Conservation (phyloP, 2,888 invertebrate species). For the Pelosia muscerda region DNA sequence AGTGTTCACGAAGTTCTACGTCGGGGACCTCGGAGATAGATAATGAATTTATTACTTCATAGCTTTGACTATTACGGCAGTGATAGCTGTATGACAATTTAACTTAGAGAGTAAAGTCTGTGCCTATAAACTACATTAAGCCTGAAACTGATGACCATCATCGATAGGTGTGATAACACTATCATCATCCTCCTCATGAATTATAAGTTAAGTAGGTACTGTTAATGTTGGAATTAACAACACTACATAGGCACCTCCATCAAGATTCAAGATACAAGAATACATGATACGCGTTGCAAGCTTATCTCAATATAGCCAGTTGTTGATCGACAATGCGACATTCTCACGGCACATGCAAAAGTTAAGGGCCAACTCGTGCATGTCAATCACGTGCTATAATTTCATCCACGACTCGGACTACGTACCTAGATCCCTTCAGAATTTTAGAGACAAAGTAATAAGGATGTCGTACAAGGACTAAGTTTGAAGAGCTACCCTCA, state of each 20-base stretch:
- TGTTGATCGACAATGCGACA: conserved; percentile 40
- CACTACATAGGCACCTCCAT: not conserved
- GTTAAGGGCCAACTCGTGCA: conserved; percentile 67
- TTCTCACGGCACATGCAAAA: conserved; percentile 63
- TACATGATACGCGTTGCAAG: not conserved
- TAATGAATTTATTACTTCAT: too few relatives aligned
- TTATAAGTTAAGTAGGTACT: too few relatives aligned
- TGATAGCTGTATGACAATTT: not conserved
- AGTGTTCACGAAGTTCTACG: not conserved
- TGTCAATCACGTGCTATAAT: conserved; percentile 65
- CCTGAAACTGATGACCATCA: too few relatives aligned
- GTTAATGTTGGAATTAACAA: not conserved
- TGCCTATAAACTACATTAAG: too few relatives aligned
- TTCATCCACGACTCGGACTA: conserved; percentile 31
- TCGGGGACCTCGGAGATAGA: too few relatives aligned
- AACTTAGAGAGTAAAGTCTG: not conserved
- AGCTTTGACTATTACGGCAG: not conserved
- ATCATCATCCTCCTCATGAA: too few relatives aligned
- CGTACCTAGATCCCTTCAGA: not conserved
- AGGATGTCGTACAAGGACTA: not conserved
- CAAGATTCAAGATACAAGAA: not conserved
- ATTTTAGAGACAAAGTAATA: not conserved
- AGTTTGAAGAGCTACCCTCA: not conserved
- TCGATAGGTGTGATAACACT: too few relatives aligned
- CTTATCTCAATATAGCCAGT: conserved; percentile 17